Percentiles rank a stretch among this genome's conserved stretches.
Evolutionary conservation across 2,888 invertebrate species (phyloP).

Genomic region (Opisthograptis luteolata): DNA sequence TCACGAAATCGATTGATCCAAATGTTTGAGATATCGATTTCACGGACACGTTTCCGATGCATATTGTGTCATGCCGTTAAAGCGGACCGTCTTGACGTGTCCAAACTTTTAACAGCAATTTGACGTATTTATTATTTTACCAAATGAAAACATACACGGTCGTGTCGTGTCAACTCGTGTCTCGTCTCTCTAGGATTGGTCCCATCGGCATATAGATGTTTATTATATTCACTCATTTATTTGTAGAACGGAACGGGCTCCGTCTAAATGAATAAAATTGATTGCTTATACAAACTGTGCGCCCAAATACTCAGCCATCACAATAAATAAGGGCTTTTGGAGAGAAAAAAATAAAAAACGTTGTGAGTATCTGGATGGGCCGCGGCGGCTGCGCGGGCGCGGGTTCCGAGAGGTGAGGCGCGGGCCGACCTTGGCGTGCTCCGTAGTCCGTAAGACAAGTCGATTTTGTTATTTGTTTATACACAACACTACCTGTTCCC

Average conservation of each 20-base stretch:
- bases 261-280: slow-evolving; percentile 84
- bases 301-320: slow-evolving; percentile 82
- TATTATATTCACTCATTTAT: slow-evolving; percentile 70
- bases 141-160: slow-evolving; percentile 23
- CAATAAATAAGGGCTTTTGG: slow-evolving; percentile 80
- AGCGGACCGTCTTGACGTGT: slow-evolving; percentile 22
- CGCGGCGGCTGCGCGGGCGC: slow-evolving; percentile 51
- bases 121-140: slow-evolving; percentile 30
- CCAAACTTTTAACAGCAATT: slow-evolving; percentile 29
- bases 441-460: slow-evolving; percentile 80
- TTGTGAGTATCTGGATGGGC: slow-evolving; percentile 56
- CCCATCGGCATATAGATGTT: slow-evolving; percentile 20
- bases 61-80: slow-evolving; percentile 52
- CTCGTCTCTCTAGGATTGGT: slow-evolving; percentile 4
- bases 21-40: slow-evolving; percentile 76
- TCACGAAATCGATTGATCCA: slow-evolving; percentile 76
- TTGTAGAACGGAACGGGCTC: slow-evolving; percentile 74
- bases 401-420: slow-evolving; percentile 48
- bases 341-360: slow-evolving; percentile 66
- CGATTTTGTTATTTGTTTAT: slow-evolving; percentile 84
- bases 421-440: slow-evolving; percentile 75
- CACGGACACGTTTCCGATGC: slow-evolving; percentile 57
- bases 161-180: too few species aligned
- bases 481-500: slow-evolving; percentile 81
- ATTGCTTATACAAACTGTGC: slow-evolving; percentile 84